Base-by-base conservation (phyloP, 2,797 vertebrate species). In the Margarornis squamiger region DNA sequence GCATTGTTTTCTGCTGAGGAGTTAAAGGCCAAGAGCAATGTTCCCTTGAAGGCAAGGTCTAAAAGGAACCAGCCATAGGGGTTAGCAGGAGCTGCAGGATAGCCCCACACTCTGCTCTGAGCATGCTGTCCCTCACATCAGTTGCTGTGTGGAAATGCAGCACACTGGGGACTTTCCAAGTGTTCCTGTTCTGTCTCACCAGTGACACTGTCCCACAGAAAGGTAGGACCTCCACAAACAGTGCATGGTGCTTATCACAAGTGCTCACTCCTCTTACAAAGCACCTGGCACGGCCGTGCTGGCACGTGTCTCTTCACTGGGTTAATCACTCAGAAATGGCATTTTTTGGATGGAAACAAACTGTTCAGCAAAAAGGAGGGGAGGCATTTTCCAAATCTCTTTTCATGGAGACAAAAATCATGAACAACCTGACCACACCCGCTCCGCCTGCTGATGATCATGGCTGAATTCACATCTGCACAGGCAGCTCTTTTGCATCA, bases 241-340 rank as follows among this genome's bases (percentile, higher is more conserved):
- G 52, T 1, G 2, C 43, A 21, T 19, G 34, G 10, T 49, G 27
- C 34, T 83, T 30, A 19, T 27, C 43, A 58, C 27, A 51, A 62
- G n/a, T 1, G 32, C 36, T 45, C n/a, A 14, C 21, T 51, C 5
- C 0, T 66, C 73, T 55, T 59, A 29, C 59, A 48, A 68, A 82
- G 46, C 6, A 12, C 14, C 43, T 43, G 32, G 19, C 59, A 23
- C 0, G 54, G 55, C 43, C 2, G 1, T 4, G 2, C 41, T 10
- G 7, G 29, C 21, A 29, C 1, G 0, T 9, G 6, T 43, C 58
- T 55, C 36, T 26, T 79, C 5, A 2, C 34, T 63, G 15, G 4
- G 16, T 14, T 48, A 45, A 73, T 68, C 55, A 12, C 23, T 52
- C 52, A 26, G 32, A 58, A 87, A 75, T 4, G 6, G 12, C n/a